Conservation (phyloP, 1,140 invertebrate genomes). For the Vollenhovia emeryi region DNA sequence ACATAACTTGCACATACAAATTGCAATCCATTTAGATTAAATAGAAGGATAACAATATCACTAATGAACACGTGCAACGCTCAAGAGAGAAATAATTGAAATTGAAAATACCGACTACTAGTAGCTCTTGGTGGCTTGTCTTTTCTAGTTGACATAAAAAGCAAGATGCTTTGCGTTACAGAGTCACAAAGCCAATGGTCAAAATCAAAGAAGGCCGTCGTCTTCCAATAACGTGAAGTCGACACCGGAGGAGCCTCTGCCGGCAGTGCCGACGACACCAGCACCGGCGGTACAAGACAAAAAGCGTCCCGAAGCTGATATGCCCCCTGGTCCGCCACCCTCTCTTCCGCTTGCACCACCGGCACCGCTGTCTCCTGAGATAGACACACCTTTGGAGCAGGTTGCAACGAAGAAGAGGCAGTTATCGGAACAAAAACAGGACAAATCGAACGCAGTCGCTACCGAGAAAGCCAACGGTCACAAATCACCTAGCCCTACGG, state of each 20-base stretch:
- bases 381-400: constrained; percentile 78
- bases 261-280: constrained; percentile 85
- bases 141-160: background rate
- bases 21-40: background rate
- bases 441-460: constrained; percentile 75
- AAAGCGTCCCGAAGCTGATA: constrained; percentile 81
- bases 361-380: constrained; percentile 76
- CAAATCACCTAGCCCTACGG: constrained; percentile 82
- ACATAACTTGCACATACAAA: background rate
- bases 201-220: constrained; percentile 77
- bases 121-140: background rate
- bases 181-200: constrained; percentile 83
- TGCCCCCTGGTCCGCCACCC: constrained; percentile 82
- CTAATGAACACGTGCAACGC: background rate
- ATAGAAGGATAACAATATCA: background rate
- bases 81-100: constrained; percentile 5
- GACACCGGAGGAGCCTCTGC: constrained; percentile 85
- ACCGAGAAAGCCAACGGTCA: constrained; percentile 80
- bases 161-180: constrained; percentile 52
- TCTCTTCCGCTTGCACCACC: constrained; percentile 84
- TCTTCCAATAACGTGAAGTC: constrained; percentile 83
- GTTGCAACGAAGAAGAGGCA: constrained; percentile 73
- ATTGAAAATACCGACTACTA: background rate
- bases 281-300: constrained; percentile 84
- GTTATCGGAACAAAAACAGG: constrained; percentile 73